Conservation (phyloP, 2,113 vertebrate genomes). For the Rana temporaria region DNA sequence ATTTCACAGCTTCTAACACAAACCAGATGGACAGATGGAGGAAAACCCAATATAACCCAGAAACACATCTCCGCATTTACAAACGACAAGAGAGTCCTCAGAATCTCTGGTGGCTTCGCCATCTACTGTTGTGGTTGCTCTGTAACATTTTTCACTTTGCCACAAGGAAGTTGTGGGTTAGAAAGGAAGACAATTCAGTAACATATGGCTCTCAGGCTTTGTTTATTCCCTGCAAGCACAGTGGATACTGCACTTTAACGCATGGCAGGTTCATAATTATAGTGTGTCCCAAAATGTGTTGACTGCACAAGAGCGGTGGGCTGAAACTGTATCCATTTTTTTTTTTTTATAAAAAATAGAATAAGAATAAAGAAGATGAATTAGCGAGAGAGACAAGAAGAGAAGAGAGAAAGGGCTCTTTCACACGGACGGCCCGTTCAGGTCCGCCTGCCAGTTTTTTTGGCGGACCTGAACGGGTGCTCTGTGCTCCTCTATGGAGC, state of each 20-base stretch:
- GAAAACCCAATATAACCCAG: neutral
- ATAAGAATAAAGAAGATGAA: too few species aligned
- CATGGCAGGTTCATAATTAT: too few species aligned
- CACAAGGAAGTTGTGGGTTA: conserved; percentile 27
- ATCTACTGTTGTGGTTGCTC: conserved; percentile 20
- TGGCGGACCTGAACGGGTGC: too few species aligned
- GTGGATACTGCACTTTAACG: neutral
- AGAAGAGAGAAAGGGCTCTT: too few species aligned
- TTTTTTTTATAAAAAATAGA: too few species aligned
- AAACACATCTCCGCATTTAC: conserved; percentile 12
- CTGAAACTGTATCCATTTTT: too few species aligned
- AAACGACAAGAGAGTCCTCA: conserved; percentile 1
- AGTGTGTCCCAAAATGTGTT: too few species aligned
- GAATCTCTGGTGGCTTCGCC: neutral
- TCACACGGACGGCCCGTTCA: too few species aligned
- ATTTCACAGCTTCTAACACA: conserved; percentile 34
- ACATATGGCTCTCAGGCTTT: conserved; percentile 18
- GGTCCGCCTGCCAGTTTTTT: too few species aligned
- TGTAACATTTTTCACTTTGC: conserved; percentile 7
- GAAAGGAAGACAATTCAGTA: neutral
- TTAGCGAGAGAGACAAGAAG: too few species aligned
- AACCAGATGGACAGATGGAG: conserved; percentile 41
- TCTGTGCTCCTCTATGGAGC: too few species aligned
- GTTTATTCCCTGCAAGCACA: neutral
- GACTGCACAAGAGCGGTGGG: too few species aligned